Base-by-base conservation (phyloP, 1,140 invertebrate genomes). In the Bombus confusus region DNA sequence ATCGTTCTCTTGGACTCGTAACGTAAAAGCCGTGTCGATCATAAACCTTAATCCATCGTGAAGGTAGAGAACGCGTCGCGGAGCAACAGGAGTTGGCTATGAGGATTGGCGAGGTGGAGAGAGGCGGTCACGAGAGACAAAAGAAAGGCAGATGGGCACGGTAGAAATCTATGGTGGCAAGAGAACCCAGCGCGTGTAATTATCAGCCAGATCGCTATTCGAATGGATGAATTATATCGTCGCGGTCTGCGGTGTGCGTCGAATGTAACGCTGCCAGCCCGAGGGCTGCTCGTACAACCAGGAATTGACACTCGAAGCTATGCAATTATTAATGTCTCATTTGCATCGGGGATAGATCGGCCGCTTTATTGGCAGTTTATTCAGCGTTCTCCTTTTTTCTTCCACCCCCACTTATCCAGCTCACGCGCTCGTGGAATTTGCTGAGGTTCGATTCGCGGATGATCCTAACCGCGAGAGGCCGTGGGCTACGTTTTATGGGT, bases 181-280 rank as follows among this genome's bases (percentile, higher is more conserved):
- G 79, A 80, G 62, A 66, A 28, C 15, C 74, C 6, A 39, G 34
- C 43, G 83, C 85, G 84, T 90, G 80, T 90, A 90, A 90, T 90
- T 90, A 90, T 90, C 88, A 79, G 88, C 68, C 89, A 59, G 88
- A 90, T 90, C 86, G 86, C 79, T 90, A 90, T 90, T 87, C 88
- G 87, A 88, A 88, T 81, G 85, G 75, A 90, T 91, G 89, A 91
- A 90, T 91, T 90, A 91, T 91, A 91, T 82, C 89, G 64, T 84
- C 76, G 80, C 83, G 77, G 66, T 71, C 69, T 80, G 81, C 83
- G 86, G 83, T 71, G 64, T 34, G 64, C 28, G 76, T 78, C 76
- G 89, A 18, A 77, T 68, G 76, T 62, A 62, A 5, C 68, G 25
- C 57, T 80, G 78, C 5, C 52, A 43, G 90, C 90, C 89, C 74